Percentiles rank a stretch among this genome's conserved stretches.
phyloP scores from a whole-genome alignment of 2,113 vertebrate species.

The Myrmecobius fasciatus region DNA sequence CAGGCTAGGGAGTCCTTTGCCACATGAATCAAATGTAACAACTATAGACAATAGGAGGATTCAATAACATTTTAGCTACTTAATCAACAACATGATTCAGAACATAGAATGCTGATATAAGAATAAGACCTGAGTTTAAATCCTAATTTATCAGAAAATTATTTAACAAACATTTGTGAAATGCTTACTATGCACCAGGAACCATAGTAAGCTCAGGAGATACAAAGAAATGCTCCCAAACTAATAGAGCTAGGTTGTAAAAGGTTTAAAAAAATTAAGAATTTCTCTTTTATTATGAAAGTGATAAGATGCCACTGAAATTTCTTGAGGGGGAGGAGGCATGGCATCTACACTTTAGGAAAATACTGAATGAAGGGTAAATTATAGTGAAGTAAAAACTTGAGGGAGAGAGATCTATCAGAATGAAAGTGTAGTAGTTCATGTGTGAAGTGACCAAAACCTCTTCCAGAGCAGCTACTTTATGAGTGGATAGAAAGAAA shows the following conservation, averaged over 20 bases:
- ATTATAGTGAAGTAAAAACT: background rate
- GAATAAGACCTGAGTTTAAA: background rate
- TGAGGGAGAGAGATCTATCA: background rate
- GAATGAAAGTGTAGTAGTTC: background rate
- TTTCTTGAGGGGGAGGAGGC: background rate
- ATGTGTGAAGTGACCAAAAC: background rate
- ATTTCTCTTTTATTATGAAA: background rate
- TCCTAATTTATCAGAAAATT: background rate
- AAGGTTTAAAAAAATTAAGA: background rate
- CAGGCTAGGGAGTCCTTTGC: conserved; percentile 25
- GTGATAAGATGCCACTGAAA: background rate
- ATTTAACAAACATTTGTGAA: background rate
- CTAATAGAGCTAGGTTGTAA: background rate
- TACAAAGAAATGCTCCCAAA: background rate
- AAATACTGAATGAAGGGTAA: background rate
- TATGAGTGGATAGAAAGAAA: background rate
- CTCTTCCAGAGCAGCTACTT: background rate
- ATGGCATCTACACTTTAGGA: background rate
- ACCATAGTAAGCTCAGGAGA: background rate
- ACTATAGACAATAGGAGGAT: background rate
- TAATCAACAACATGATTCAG: background rate
- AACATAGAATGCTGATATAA: background rate
- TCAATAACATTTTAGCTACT: background rate
- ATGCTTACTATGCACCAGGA: background rate
- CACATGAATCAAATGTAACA: conserved; percentile 6